These are phyloP conservation scores for Gerris buenoi DNA, from an alignment of 1,140 invertebrate genomes.

Conservation along the genomic window DNA sequence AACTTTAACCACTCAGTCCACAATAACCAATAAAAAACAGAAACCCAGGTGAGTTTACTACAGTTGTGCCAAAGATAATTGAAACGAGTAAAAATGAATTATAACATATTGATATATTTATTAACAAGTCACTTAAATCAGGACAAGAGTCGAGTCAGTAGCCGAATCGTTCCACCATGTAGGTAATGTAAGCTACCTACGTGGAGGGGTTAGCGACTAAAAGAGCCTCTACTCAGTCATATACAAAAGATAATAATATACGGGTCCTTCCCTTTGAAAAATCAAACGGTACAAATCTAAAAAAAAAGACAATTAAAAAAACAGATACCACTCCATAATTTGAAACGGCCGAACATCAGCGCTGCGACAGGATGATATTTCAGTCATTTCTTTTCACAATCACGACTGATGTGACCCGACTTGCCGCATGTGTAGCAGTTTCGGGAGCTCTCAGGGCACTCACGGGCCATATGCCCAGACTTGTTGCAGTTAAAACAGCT, in stretches of 20 bases:
- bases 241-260: not conserved
- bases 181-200: too few relatives aligned
- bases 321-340: not conserved
- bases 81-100: not conserved
- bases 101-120: not conserved
- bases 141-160: not conserved
- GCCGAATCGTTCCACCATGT: too few relatives aligned
- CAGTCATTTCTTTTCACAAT: constrained; percentile 50
- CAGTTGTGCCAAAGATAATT: not conserved
- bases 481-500: constrained; percentile 82
- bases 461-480: constrained; percentile 72
- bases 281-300: not conserved
- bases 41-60: too few relatives aligned
- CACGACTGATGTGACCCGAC: constrained; percentile 74
- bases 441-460: constrained; percentile 65
- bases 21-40: too few relatives aligned
- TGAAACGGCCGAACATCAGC: not conserved
- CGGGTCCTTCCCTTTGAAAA: not conserved
- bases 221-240: not conserved
- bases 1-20: too few relatives aligned
- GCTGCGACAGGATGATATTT: not conserved
- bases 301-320: not conserved
- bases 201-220: too few relatives aligned
- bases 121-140: not conserved
- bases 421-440: constrained; percentile 80